These are phyloP conservation scores for Rhineura floridana DNA, from an alignment of 2,113 vertebrate genomes.

Conservation along the genomic window DNA sequence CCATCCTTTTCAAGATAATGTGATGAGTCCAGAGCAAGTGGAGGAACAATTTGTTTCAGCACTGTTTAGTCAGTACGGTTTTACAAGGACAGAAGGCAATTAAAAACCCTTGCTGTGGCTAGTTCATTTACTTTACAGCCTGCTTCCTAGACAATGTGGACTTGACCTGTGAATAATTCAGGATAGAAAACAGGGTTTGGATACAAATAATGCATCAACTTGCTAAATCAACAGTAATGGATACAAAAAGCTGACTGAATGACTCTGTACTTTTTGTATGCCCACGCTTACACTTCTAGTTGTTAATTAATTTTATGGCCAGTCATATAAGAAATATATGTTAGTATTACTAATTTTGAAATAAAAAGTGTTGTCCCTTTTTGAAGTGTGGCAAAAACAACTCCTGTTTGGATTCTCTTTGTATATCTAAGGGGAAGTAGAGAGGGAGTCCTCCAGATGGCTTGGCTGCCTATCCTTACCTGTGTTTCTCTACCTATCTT, in stretches of 20 bases:
- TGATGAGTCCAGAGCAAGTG: background rate
- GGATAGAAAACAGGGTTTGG: slow-evolving; percentile 28
- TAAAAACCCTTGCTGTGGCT: background rate
- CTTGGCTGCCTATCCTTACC: too few relatives aligned
- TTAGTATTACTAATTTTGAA: background rate
- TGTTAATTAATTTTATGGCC: background rate
- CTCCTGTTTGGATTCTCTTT: too few relatives aligned
- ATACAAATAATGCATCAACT: slow-evolving; percentile 8
- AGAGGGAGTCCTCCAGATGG: too few relatives aligned
- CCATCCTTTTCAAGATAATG: background rate
- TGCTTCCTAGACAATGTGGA: background rate
- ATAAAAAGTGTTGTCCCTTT: background rate
- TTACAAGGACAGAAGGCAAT: background rate
- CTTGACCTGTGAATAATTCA: slow-evolving; percentile 13
- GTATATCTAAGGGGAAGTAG: too few relatives aligned
- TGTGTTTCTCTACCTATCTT: too few relatives aligned
- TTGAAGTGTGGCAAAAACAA: too few relatives aligned
- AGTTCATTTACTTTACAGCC: slow-evolving; percentile 11
- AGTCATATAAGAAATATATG: background rate
- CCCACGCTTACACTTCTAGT: background rate
- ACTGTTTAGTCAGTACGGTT: background rate
- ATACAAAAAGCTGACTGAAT: slow-evolving; percentile 10
- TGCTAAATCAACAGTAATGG: background rate
- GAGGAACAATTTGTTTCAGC: background rate
- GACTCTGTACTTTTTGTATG: background rate